Evolutionary conservation across 1,140 invertebrate species (phyloP).

Genomic region (Laodelphax striatellus): DNA sequence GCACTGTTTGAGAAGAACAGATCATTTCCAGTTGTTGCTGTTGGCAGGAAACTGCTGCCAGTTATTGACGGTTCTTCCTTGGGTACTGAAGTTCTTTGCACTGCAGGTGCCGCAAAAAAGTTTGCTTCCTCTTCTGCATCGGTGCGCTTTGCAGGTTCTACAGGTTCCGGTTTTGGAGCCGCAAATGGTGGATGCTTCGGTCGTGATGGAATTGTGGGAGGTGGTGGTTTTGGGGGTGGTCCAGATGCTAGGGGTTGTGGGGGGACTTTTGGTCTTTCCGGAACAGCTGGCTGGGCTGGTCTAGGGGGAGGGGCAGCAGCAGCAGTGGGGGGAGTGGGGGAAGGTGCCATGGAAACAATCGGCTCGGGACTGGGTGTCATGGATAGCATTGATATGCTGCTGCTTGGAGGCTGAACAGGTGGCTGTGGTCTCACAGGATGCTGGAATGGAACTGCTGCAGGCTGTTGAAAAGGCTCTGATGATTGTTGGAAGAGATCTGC

Average conservation of each 20-base stretch:
- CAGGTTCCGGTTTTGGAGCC: too few species aligned
- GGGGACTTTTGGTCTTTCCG: constrained; percentile 22
- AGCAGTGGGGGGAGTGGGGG: constrained; percentile 6
- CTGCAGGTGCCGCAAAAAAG: not conserved
- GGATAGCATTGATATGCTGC: not conserved
- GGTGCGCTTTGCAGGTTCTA: not conserved
- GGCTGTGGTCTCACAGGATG: too few species aligned
- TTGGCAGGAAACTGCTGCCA: not conserved
- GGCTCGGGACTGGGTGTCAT: constrained; percentile 2
- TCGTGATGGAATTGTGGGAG: not conserved
- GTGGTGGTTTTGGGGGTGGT: not conserved
- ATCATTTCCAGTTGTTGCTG: not conserved
- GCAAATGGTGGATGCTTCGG: not conserved
- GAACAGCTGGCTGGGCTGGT: constrained; percentile 24
- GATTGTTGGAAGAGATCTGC: too few species aligned
- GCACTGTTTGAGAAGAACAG: not conserved
- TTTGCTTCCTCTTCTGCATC: too few species aligned
- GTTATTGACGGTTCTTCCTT: too few species aligned
- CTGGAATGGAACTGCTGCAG: too few species aligned
- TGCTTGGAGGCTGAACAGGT: too few species aligned
- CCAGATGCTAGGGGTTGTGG: constrained; percentile 9
- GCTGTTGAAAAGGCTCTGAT: too few species aligned
- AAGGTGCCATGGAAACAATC: not conserved
- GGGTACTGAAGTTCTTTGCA: not conserved
- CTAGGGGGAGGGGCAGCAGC: constrained; percentile 16